phyloP scores from a whole-genome alignment of 1,140 invertebrate species.

The Neotoxoptera formosana region DNA sequence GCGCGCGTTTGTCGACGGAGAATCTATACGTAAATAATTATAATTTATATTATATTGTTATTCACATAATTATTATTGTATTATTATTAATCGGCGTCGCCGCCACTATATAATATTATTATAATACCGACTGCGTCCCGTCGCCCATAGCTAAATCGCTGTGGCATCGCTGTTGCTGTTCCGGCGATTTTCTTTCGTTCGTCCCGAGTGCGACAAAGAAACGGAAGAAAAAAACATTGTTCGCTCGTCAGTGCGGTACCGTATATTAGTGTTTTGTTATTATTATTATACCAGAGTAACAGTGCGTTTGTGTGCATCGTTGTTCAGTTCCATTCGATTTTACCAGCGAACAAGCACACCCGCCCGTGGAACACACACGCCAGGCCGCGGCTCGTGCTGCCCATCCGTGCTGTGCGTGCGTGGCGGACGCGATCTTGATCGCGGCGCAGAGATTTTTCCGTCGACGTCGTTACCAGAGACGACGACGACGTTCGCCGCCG shows the following conservation, averaged over 20 bases:
- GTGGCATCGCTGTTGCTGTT: neutral
- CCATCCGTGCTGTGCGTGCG: neutral
- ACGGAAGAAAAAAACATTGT: conserved; percentile 8
- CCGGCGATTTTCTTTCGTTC: neutral
- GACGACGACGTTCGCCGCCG: neutral
- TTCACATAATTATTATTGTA: neutral
- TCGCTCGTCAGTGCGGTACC: neutral
- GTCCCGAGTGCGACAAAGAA: neutral
- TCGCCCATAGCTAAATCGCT: neutral
- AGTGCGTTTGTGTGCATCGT: neutral
- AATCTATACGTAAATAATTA: neutral
- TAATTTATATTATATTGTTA: neutral
- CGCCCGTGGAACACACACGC: neutral
- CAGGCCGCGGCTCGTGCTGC: neutral
- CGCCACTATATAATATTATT: neutral
- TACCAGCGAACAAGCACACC: neutral
- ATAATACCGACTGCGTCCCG: neutral
- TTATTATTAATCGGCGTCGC: neutral
- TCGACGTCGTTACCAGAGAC: neutral
- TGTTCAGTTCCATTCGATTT: neutral
- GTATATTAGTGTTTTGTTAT: neutral
- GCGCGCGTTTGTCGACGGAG: neutral
- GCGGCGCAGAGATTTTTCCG: neutral
- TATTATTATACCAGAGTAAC: neutral
- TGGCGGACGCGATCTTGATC: neutral